Base-by-base conservation (phyloP, 1,140 invertebrate genomes). In the Micrasema minimum region DNA sequence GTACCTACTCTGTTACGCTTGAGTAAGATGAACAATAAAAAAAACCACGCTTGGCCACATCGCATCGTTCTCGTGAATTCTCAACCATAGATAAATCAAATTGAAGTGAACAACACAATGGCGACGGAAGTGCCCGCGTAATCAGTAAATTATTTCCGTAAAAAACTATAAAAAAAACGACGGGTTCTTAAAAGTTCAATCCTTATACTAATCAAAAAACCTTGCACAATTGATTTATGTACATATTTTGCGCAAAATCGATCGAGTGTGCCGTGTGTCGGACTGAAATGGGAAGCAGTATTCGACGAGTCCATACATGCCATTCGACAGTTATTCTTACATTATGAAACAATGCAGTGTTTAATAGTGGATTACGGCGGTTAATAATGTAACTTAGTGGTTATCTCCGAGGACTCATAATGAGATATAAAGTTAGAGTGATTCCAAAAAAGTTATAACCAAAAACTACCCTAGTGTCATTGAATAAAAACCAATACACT, bases 41-140 rank as follows among this genome's bases (percentile, higher is more conserved):
- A 51, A 53, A 55, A 55, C 22, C 31, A n/a, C 26, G 45, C 26
- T 55, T 55, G 26, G 26, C 26, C 51, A 55, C 51, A 31, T 51
- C n/a, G n/a, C 51, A 31, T 31, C 26, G 26, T 31, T 31, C 26
- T 31, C 7, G 26, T 31, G 7, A 23, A 31, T 31, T 55, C 18
- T 18, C 16, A 1, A 18, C 53, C 53, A 57, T 59, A 38, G 55
- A 59, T 9, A 14, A 62, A 26, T 22, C 4, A 18, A 62, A 62
- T 62, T 10, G 43, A 59, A 22, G 35, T 64, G 43, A 46, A 46
- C 59, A 64, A 64, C 43, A 64, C 59, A 64, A 64, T 64, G 59
- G 59, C 59, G 59, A 64, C 59, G 59, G 59, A 64, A 64, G 59
- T 64, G 59, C 59, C 59, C 59, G 59, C 59, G 59, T 64, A 64